Percentiles rank a stretch among this genome's conserved stretches.
Evolutionary conservation across 1,140 invertebrate species (phyloP).

Genomic region (Bursaphelenchus mucronatus): DNA sequence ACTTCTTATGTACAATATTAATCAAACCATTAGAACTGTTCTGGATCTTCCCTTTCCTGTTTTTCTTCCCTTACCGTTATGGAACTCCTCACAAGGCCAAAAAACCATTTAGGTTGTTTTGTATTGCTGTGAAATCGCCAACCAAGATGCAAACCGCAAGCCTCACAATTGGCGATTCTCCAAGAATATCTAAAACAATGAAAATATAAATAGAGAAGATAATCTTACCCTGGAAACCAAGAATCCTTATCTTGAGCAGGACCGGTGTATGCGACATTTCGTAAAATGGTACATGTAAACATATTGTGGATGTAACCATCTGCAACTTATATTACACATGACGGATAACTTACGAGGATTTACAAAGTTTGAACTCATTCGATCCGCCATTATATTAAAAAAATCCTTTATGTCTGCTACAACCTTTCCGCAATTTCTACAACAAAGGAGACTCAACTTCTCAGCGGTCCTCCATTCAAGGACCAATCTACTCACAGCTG

Average conservation of each 20-base stretch:
- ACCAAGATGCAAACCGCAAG: slow-evolving; percentile 21
- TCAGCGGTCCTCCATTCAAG: slow-evolving; percentile 21
- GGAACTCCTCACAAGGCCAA: slow-evolving; percentile 17
- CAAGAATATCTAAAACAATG: slow-evolving; percentile 21
- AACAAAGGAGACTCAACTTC: slow-evolving; percentile 20
- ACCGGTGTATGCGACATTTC: not conserved
- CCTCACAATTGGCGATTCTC: slow-evolving; percentile 13
- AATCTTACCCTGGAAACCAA: slow-evolving; percentile 21
- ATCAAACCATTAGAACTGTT: not conserved
- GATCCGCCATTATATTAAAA: slow-evolving; percentile 22
- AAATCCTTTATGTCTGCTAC: slow-evolving; percentile 22
- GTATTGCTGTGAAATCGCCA: slow-evolving; percentile 22
- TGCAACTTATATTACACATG: not conserved
- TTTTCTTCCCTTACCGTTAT: not conserved
- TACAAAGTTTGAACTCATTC: slow-evolving; percentile 26
- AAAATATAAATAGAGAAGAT: not conserved
- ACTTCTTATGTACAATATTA: not conserved
- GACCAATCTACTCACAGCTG: slow-evolving; percentile 15
- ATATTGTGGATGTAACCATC: slow-evolving; percentile 22
- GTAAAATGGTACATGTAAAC: slow-evolving; percentile 13
- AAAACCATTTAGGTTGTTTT: slow-evolving; percentile 24
- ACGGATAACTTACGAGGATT: slow-evolving; percentile 17
- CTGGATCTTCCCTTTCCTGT: not conserved
- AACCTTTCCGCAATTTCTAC: slow-evolving; percentile 7
- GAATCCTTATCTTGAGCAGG: slow-evolving; percentile 11